A percentile compares a stretch with the other conserved stretches of the same genome.
Conservation (phyloP, 2,113 vertebrate genomes). For the Lethenteron camtschaticum region DNA sequence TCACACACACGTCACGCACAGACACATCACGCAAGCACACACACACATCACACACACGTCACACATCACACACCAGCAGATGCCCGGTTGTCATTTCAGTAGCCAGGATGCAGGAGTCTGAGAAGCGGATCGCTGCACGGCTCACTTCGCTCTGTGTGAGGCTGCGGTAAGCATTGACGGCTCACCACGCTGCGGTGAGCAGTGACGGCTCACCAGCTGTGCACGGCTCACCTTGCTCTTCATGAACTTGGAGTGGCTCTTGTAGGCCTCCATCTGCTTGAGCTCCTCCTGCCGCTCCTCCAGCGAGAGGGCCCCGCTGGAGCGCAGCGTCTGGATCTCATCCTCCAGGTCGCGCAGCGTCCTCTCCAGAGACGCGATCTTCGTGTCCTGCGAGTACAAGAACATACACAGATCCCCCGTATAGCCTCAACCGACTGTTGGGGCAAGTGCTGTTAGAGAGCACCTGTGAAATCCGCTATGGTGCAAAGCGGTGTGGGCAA, state of each 20-base stretch:
- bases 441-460: no score
- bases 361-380: slow-evolving; percentile 89
- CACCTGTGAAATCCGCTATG: no score
- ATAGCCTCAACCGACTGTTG: no score
- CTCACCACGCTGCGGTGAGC: slow-evolving; percentile 40
- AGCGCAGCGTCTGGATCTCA: slow-evolving; percentile 97
- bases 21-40: no score
- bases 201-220: slow-evolving; percentile 99
- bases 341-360: slow-evolving; percentile 97
- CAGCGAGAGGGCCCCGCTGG: slow-evolving; percentile 69
- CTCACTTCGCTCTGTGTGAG: slow-evolving; percentile 52
- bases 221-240: slow-evolving; percentile 97
- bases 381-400: slow-evolving; percentile 52
- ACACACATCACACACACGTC: no score
- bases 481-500: no score
- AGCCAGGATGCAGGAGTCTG: no score
- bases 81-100: no score
- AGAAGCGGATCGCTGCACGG: slow-evolving; percentile 68
- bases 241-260: slow-evolving; percentile 99
- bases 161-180: no score
- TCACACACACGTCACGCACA: no score
- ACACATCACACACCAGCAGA: no score
- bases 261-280: slow-evolving; percentile 99
- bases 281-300: slow-evolving; percentile 96
- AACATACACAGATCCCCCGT: no score